phyloP scores from a whole-genome alignment of 2,888 invertebrate species.

The Acleris emargana region DNA sequence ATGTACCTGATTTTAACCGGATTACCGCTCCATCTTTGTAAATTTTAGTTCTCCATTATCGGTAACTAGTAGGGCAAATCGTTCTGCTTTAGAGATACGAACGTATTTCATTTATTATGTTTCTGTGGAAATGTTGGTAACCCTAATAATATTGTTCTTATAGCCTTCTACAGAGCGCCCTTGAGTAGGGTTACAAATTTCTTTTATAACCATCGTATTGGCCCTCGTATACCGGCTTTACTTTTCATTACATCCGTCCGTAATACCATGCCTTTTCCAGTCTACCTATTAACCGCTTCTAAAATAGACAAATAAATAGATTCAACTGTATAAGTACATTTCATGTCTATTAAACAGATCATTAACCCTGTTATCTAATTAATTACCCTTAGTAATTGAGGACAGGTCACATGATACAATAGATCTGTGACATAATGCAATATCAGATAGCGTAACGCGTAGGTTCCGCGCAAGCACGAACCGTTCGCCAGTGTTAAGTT shows the following conservation, averaged over 20 bases:
- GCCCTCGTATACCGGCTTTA: conserved; percentile 22
- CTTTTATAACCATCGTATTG: conserved; percentile 21
- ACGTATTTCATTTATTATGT: too few species aligned
- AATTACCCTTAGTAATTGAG: conserved; percentile 4
- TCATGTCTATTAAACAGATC: not conserved
- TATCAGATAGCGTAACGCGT: conserved; percentile 8
- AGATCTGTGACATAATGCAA: conserved; percentile 24
- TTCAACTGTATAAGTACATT: not conserved
- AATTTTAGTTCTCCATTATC: too few species aligned
- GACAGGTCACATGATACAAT: conserved; percentile 22
- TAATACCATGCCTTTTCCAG: conserved; percentile 9
- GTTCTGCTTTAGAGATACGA: too few species aligned
- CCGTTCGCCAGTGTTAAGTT: not conserved
- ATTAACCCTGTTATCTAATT: conserved; percentile 20
- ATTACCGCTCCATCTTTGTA: not conserved
- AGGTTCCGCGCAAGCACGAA: not conserved
- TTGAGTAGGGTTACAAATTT: conserved; percentile 31
- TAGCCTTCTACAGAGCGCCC: conserved; percentile 22
- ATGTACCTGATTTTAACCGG: conserved; percentile 6
- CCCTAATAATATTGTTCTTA: conserved; percentile 27
- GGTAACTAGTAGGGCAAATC: too few species aligned
- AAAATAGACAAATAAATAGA: too few species aligned
- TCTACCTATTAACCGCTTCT: not conserved
- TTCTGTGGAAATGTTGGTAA: conserved; percentile 12
- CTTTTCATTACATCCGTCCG: conserved; percentile 17